These are phyloP conservation scores for Bombyx mori DNA, from an alignment of 1,140 invertebrate genomes.

Conservation along the genomic window DNA sequence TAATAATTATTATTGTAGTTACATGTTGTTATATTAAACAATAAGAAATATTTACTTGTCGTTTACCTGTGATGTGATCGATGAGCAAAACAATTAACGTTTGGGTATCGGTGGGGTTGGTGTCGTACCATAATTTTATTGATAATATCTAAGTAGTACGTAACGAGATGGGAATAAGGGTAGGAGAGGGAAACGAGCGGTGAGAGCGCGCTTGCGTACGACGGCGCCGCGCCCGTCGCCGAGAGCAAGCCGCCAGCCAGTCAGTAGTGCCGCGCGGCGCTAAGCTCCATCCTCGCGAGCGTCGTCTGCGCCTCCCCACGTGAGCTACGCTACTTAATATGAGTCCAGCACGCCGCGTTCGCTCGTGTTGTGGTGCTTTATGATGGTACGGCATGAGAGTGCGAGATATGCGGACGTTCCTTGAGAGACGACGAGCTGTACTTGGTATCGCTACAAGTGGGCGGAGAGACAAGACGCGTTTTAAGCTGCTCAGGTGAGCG, in stretches of 20 bases:
- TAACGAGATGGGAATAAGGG: slow-evolving; percentile 59
- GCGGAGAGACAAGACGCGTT: slow-evolving; percentile 51
- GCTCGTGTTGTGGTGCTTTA: slow-evolving; percentile 65
- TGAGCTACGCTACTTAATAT: slow-evolving; percentile 34
- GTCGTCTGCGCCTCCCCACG: slow-evolving; percentile 27
- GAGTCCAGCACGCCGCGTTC: slow-evolving; percentile 66
- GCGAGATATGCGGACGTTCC: slow-evolving; percentile 66
- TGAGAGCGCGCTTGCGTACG: slow-evolving; percentile 39
- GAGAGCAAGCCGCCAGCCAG: slow-evolving; percentile 56
- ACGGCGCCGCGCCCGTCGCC: slow-evolving; percentile 43
- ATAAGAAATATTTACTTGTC: neutral
- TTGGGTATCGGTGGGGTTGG: slow-evolving; percentile 43
- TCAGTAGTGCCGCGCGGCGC: slow-evolving; percentile 48
- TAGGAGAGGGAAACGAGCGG: slow-evolving; percentile 17
- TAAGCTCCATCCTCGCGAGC: slow-evolving; percentile 28
- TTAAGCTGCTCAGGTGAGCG: slow-evolving; percentile 60
- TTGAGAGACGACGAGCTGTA: slow-evolving; percentile 42
- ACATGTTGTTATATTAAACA: too few species aligned
- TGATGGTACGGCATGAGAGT: slow-evolving; percentile 65
- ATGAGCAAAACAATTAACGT: slow-evolving; percentile 40
- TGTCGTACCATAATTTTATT: slow-evolving; percentile 66
- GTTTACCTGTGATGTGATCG: slow-evolving; percentile 17
- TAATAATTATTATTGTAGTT: too few species aligned
- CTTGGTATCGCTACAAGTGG: slow-evolving; percentile 58
- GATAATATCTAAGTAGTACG: slow-evolving; percentile 65